These are phyloP conservation scores for Acanthisitta chloris DNA, from an alignment of 2,113 vertebrate species.

Conservation along the genomic window DNA sequence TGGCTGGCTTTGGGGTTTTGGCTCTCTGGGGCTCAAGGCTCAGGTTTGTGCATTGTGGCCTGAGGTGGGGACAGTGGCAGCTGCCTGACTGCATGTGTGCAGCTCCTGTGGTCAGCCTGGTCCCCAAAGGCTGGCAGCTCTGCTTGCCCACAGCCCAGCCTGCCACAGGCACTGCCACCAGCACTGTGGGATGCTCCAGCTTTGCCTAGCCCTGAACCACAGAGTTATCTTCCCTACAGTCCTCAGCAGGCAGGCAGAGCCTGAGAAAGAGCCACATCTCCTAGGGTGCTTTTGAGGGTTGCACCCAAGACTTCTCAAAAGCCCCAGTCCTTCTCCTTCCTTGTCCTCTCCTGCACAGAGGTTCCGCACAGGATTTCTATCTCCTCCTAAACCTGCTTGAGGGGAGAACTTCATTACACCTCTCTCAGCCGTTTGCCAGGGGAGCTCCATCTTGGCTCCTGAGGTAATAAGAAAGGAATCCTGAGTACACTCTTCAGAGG, in stretches of 20 bases:
- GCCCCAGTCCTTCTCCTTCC: not conserved
- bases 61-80: not conserved
- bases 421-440: not conserved
- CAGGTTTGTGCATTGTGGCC: not conserved
- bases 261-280: not conserved
- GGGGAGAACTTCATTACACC: not conserved
- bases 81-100: not conserved
- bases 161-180: accelerated
- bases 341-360: not conserved
- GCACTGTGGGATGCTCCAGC: not conserved
- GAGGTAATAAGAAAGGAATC: too few species aligned
- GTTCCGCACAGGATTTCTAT: not conserved
- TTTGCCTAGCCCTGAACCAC: not conserved
- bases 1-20: not conserved
- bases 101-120: not conserved
- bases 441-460: not conserved
- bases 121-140: not conserved
- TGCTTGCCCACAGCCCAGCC: not conserved
- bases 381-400: not conserved
- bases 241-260: not conserved
- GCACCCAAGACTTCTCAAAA: not conserved
- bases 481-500: not conserved
- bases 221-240: not conserved
- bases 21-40: not conserved
- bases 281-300: not conserved